Conservation (phyloP, 2,113 vertebrate genomes). For the Panthera uncia region DNA sequence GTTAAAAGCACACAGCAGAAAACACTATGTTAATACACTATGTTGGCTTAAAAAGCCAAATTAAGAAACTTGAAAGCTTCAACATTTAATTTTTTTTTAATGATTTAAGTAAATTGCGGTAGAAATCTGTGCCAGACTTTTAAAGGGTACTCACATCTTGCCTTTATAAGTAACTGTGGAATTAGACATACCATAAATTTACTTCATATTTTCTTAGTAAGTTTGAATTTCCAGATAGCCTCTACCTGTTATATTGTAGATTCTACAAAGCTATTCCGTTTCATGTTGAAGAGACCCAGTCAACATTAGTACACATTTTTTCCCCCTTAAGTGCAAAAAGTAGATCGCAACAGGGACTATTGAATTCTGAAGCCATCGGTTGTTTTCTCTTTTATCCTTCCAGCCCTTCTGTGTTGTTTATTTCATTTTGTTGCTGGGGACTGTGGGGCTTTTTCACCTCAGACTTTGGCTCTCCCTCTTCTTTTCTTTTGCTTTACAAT, state of each 20-base stretch:
- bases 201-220: slow-evolving; percentile 59
- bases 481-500: slow-evolving; percentile 84
- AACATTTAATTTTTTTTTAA: slow-evolving; percentile 31
- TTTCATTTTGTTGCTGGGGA: slow-evolving; percentile 81
- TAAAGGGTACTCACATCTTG: slow-evolving; percentile 63
- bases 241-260: slow-evolving; percentile 52
- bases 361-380: slow-evolving; percentile 62
- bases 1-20: not conserved
- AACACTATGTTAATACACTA: not conserved
- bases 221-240: not conserved
- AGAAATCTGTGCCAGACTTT: slow-evolving; percentile 60
- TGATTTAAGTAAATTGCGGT: slow-evolving; percentile 65
- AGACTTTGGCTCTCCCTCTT: slow-evolving; percentile 81
- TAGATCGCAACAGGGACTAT: slow-evolving; percentile 54
- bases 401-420: slow-evolving; percentile 81
- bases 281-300: slow-evolving; percentile 29
- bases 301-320: slow-evolving; percentile 46
- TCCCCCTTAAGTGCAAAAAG: slow-evolving; percentile 69
- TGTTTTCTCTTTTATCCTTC: slow-evolving; percentile 67
- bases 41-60: slow-evolving; percentile 67
- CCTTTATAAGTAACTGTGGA: slow-evolving; percentile 20
- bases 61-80: slow-evolving; percentile 73
- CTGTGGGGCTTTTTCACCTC: slow-evolving; percentile 81
- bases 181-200: slow-evolving; percentile 30
- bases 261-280: slow-evolving; percentile 52